These are phyloP conservation scores for Archaeoteleia sp. DNA, from an alignment of 2,888 invertebrate genomes.

Conservation along the genomic window DNA sequence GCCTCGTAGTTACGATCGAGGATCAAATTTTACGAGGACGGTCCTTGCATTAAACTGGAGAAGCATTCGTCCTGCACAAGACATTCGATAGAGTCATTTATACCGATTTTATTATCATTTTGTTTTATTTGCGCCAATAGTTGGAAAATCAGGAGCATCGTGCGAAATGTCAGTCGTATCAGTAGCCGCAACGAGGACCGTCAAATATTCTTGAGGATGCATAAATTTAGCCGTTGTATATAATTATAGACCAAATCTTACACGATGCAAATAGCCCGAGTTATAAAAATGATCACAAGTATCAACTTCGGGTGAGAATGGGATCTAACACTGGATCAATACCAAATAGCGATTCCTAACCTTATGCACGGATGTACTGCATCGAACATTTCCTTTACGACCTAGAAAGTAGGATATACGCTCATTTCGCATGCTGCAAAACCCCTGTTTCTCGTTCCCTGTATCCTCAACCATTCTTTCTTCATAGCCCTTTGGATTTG, in stretches of 20 bases:
- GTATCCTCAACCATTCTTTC: slow-evolving; percentile 20
- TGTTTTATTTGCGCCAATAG: slow-evolving; percentile 28
- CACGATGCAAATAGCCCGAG: slow-evolving; percentile 30
- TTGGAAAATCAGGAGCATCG: slow-evolving; percentile 23
- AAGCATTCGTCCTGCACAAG: slow-evolving; percentile 31
- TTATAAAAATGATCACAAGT: slow-evolving; percentile 47
- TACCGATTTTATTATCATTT: slow-evolving; percentile 42
- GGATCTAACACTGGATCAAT: slow-evolving; percentile 54
- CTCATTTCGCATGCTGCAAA: slow-evolving; percentile 38
- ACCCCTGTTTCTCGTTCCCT: slow-evolving; percentile 28
- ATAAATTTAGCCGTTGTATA: slow-evolving; percentile 23
- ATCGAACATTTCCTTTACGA: slow-evolving; percentile 54
- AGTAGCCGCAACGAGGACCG: slow-evolving; percentile 15
- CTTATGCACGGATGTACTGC: slow-evolving; percentile 14
- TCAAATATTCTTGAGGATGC: slow-evolving; percentile 21
- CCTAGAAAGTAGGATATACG: slow-evolving; percentile 32
- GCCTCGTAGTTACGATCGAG: slow-evolving; percentile 37
- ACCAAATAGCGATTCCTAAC: slow-evolving; percentile 49
- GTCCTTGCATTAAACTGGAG: slow-evolving; percentile 22
- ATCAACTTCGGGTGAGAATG: slow-evolving; percentile 41
- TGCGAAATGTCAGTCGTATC: slow-evolving; percentile 29
- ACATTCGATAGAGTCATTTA: slow-evolving; percentile 40
- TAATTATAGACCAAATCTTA: slow-evolving; percentile 13
- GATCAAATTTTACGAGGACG: slow-evolving; percentile 40
- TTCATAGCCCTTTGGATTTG: slow-evolving; percentile 24